Evolutionary conservation across 1,140 invertebrate genomes (phyloP), one percentile per base, ranked within the genome.

Genomic region (Meloidogyne chitwoodi): DNA sequence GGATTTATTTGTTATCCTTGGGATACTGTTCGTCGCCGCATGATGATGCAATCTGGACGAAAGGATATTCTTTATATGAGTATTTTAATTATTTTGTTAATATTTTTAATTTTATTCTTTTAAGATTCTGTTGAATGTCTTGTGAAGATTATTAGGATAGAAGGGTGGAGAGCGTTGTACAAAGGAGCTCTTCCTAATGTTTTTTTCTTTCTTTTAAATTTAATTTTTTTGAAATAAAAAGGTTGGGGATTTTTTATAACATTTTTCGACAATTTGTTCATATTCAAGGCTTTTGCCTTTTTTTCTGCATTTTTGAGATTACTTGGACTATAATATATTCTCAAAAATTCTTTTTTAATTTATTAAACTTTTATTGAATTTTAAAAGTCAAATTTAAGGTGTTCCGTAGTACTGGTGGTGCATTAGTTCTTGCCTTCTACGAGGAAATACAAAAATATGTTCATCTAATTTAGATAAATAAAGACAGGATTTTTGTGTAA

Each of bases 21-120:
- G 85, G 90, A 91, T 81, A 91, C 90, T 64, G 89, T 91, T 38
- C 84, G 88, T 74, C 82, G 87, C 72, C 87, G 87, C 66, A 88
- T 88, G 87, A 88, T 88, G 90, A 91, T 91, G 90, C 90, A 90
- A 89, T 90, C 89, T 68, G 90, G 90, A 31, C 88, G 89, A 76
- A 88, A 89, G 75, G 89, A 89, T 61, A 89, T 90, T 78, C 88
- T 90, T 75, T 90, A 90, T 87, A 90, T 89, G 84, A 89, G 71
- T 56, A 4, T 26, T 10, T 38, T 6, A 0, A 19, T 41, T 2
- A 5, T 16, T 22, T 22, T 0, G 22, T 63, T 24, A 70, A 41
- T n/a, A 4, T 62, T 70, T n/a, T n/a, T n/a, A n/a, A n/a, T n/a
- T n/a, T n/a, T n/a, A n/a, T n/a, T 24, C 2, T 14, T 34, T 75